A percentile compares a stretch with the other conserved stretches of the same genome.
phyloP scores from a whole-genome alignment of 2,113 vertebrate genomes.

The Leuciscus idus region DNA sequence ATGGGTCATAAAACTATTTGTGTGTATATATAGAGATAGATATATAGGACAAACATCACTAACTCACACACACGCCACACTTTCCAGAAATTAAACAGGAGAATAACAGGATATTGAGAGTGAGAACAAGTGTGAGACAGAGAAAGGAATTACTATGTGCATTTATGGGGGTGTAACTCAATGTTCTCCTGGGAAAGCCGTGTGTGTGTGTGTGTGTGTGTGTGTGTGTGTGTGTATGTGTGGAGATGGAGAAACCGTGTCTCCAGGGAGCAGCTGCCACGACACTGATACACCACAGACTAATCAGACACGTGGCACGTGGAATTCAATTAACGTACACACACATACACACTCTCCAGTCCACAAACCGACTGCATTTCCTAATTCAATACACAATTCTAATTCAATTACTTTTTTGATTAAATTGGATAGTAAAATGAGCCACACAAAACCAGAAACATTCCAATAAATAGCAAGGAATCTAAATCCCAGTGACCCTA shows the following conservation, averaged over 20 bases:
- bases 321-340: constrained; percentile 42
- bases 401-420: not conserved
- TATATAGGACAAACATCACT: not conserved
- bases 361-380: constrained; percentile 21
- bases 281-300: constrained; percentile 54
- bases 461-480: not conserved
- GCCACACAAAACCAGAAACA: not conserved
- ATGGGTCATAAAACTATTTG: not conserved
- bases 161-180: constrained; percentile 21
- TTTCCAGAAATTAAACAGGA: constrained; percentile 23
- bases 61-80: not conserved
- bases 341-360: constrained; percentile 16
- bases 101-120: constrained; percentile 24
- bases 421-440: not conserved
- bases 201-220: not conserved
- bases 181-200: constrained; percentile 13
- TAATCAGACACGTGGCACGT: constrained; percentile 51
- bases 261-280: constrained; percentile 55
- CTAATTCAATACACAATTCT: constrained; percentile 14
- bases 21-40: no score
- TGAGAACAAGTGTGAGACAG: constrained; percentile 34
- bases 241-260: not conserved
- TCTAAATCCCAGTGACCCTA: constrained; percentile 20
- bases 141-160: constrained; percentile 21
- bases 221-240: not conserved